Evolutionary conservation across 2,888 invertebrate species (phyloP).

Genomic region (Oxyteleia sp.): DNA sequence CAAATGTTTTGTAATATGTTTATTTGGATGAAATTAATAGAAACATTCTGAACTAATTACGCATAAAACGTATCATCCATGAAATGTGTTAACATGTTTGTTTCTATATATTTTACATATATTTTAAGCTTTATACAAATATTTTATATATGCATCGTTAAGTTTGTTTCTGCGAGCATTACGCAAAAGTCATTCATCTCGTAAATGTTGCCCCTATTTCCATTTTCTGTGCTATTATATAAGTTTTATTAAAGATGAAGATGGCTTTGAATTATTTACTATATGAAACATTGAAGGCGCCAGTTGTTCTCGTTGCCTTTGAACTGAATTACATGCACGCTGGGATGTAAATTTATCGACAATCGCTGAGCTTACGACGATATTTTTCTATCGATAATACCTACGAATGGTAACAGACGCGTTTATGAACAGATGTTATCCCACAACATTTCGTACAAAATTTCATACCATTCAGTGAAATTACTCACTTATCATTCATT

Average conservation of each 20-base stretch:
- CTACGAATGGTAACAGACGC: constrained; percentile 15
- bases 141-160: not conserved
- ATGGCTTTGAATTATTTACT: constrained; percentile 10
- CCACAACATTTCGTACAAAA: not conserved
- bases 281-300: constrained; percentile 19
- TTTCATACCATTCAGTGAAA: not conserved
- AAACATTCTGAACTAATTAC: not conserved
- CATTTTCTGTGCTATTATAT: constrained; percentile 9
- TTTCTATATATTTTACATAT: constrained; percentile 12
- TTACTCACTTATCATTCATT: not conserved
- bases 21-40: no score
- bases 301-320: constrained; percentile 18
- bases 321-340: constrained; percentile 12
- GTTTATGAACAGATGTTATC: constrained; percentile 4
- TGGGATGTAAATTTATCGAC: constrained; percentile 20
- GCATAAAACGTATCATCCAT: not conserved
- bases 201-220: no score
- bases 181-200: not conserved
- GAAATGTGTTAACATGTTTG: not conserved
- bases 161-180: not conserved
- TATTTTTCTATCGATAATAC: constrained; percentile 28
- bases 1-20: no score
- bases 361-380: constrained; percentile 24
- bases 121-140: not conserved
- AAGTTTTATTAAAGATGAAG: not conserved